phyloP scores from a whole-genome alignment of 1,140 invertebrate genomes.

The Choristoneura fumiferana region DNA sequence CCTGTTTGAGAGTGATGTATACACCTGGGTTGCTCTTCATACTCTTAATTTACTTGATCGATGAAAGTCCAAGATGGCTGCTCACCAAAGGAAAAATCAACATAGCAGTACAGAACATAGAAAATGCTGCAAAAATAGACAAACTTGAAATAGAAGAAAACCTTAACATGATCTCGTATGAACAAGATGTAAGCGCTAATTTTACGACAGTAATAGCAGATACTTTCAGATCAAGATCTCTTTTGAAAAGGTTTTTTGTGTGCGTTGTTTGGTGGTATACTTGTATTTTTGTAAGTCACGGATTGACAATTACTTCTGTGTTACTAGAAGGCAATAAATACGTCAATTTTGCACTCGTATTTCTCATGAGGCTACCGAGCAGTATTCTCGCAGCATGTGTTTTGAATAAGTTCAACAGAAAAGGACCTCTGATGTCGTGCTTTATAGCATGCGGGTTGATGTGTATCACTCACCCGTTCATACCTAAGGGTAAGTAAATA shows the following conservation, averaged over 20 bases:
- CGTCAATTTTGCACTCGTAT: constrained; percentile 81
- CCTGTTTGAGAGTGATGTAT: constrained; percentile 19
- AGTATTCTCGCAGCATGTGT: constrained; percentile 74
- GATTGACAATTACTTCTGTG: constrained; percentile 85
- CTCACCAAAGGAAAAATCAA: constrained; percentile 69
- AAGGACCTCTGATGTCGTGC: not conserved
- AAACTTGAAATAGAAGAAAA: not conserved
- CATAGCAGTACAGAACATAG: constrained; percentile 1
- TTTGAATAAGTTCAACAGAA: not conserved
- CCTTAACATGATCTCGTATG: not conserved
- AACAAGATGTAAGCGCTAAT: not conserved
- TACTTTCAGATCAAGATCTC: constrained; percentile 4
- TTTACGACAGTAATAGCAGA: not conserved
- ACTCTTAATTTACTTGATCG: constrained; percentile 2
- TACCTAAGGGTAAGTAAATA: constrained; percentile 11
- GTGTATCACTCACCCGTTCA: constrained; percentile 15
- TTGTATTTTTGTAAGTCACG: constrained; percentile 85
- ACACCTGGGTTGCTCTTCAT: constrained; percentile 14
- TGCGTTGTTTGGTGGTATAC: constrained; percentile 83
- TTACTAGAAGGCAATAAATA: constrained; percentile 82
- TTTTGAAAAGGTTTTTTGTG: constrained; percentile 48
- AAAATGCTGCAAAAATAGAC: constrained; percentile 16
- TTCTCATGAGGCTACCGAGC: constrained; percentile 81
- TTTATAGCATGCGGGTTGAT: constrained; percentile 3
- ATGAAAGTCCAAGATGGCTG: constrained; percentile 76